A percentile compares a stretch with the other conserved stretches of the same genome.
Conservation (phyloP, 2,888 invertebrate species). For the Plutella xylostella region DNA sequence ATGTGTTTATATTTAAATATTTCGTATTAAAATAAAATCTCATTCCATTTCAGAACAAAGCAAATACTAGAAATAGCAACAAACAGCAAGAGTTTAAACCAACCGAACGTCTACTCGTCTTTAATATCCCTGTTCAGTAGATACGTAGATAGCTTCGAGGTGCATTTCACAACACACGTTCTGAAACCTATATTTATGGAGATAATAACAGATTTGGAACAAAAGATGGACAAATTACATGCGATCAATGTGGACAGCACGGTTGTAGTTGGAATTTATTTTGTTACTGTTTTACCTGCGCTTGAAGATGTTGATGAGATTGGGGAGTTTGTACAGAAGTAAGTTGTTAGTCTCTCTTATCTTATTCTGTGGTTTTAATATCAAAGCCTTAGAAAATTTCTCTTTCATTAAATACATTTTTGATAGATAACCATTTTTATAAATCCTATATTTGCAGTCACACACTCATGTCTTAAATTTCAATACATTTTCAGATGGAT, state of each 20-base stretch:
- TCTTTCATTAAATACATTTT: too few relatives aligned
- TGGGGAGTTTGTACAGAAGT: slow-evolving; percentile 70
- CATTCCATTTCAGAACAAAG: slow-evolving; percentile 45
- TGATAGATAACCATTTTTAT: too few relatives aligned
- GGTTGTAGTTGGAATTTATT: slow-evolving; percentile 71
- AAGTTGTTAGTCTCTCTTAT: slow-evolving; percentile 26
- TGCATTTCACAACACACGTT: slow-evolving; percentile 68
- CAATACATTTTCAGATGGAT: slow-evolving; percentile 61
- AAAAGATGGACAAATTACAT: slow-evolving; percentile 69
- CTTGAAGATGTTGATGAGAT: slow-evolving; percentile 61
- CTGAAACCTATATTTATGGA: slow-evolving; percentile 70
- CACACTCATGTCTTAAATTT: too few relatives aligned
- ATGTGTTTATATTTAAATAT: not conserved
- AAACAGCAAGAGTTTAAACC: slow-evolving; percentile 40
- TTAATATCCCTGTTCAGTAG: slow-evolving; percentile 44
- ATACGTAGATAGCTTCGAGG: slow-evolving; percentile 75
- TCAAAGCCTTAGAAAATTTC: too few relatives aligned
- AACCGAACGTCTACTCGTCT: slow-evolving; percentile 41
- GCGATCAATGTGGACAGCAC: slow-evolving; percentile 63
- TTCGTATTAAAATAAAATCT: not conserved
- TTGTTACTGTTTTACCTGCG: slow-evolving; percentile 66
- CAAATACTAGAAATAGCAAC: slow-evolving; percentile 45
- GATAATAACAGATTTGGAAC: slow-evolving; percentile 71
- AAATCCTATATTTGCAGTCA: too few relatives aligned
- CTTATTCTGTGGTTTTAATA: too few relatives aligned